Base-by-base conservation (phyloP, 2,888 invertebrate species). In the Physocephala rufipes region DNA sequence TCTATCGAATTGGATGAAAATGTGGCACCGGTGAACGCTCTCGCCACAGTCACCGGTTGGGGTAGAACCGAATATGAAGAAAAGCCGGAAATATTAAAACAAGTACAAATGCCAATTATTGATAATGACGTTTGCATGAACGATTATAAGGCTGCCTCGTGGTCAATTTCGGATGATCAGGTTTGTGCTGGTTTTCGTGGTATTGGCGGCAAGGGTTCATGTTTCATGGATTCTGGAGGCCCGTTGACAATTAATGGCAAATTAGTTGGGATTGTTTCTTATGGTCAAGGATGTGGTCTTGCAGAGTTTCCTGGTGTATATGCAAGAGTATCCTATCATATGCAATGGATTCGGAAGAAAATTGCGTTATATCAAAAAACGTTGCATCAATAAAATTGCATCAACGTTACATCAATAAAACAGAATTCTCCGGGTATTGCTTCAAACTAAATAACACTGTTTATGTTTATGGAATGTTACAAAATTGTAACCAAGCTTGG, bases 181-280 rank as follows among this genome's bases (percentile, higher is more conserved):
- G 74, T 82, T 36, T 82, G 82, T 71, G 82, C 82, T 9, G 55
- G 55, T 24, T 26, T 19, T 1, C 55, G 55, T 15, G 55, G 73
- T 9, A 58, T 75, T 0, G 53, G 63, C 12, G 74, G 73, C 1
- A 78, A 78, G 74, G 82, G 83, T 74, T 67, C 82, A 0, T 82
- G 82, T 62, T 78, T 81, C 59, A 81, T 82, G 5, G 82, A 82
- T 59, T 82, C 81, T 9, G 83, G 82, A 64, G 82, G 82, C 30
- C 82, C 83, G 36, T 77, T 82, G 45, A 78, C 77, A 0, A 71
- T 74, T 5, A 71, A 49, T 16, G 76, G 75, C 19, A 51, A 65
- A 4, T 78, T 78, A 2, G 79, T 79, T 30, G 83, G 82, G 49
- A 72, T 83, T 13, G 81, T 82, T 2, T 83, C 82, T 28, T 83